phyloP scores from a whole-genome alignment of 2,797 vertebrate species.

The Enteromius viviparus region DNA sequence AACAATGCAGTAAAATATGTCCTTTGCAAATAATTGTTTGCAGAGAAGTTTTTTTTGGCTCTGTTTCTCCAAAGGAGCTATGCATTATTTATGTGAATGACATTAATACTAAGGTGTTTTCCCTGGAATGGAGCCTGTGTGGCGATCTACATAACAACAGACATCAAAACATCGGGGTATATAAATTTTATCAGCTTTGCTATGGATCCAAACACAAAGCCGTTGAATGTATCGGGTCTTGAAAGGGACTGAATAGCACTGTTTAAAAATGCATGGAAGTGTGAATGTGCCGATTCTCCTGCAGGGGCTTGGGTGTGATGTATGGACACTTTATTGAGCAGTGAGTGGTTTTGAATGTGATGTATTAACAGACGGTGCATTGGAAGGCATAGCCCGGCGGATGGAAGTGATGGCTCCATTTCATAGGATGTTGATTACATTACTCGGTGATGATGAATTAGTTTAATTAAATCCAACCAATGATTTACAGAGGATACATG shows the following conservation, averaged over 20 bases:
- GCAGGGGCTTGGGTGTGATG: slow-evolving; percentile 56
- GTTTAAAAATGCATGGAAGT: slow-evolving; percentile 62
- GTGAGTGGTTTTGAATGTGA: slow-evolving; percentile 65
- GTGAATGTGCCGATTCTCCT: slow-evolving; percentile 59
- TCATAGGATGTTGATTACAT: slow-evolving; percentile 61
- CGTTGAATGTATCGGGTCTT: slow-evolving; percentile 63
- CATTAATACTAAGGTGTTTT: slow-evolving; percentile 61
- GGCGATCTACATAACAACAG: slow-evolving; percentile 72
- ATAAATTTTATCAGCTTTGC: slow-evolving; percentile 70
- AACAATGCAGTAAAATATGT: slow-evolving; percentile 61
- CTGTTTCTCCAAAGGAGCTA: slow-evolving; percentile 58
- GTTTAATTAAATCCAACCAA: slow-evolving; percentile 65
- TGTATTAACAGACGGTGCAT: slow-evolving; percentile 67
- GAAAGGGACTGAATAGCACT: slow-evolving; percentile 47
- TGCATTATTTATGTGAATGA: slow-evolving; percentile 74
- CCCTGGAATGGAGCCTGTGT: slow-evolving; percentile 67
- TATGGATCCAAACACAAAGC: slow-evolving; percentile 50
- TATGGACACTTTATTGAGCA: slow-evolving; percentile 65
- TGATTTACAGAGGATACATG: slow-evolving; percentile 65
- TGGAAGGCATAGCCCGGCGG: slow-evolving; percentile 62
- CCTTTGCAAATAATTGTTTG: slow-evolving; percentile 68
- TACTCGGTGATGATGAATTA: slow-evolving; percentile 63
- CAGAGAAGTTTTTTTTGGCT: slow-evolving; percentile 62
- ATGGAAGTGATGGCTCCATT: slow-evolving; percentile 65
- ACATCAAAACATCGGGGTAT: slow-evolving; percentile 69